Percentiles rank a stretch among this genome's conserved stretches.
Evolutionary conservation across 1,140 invertebrate species (phyloP).

Genomic region (Capitella teleta): DNA sequence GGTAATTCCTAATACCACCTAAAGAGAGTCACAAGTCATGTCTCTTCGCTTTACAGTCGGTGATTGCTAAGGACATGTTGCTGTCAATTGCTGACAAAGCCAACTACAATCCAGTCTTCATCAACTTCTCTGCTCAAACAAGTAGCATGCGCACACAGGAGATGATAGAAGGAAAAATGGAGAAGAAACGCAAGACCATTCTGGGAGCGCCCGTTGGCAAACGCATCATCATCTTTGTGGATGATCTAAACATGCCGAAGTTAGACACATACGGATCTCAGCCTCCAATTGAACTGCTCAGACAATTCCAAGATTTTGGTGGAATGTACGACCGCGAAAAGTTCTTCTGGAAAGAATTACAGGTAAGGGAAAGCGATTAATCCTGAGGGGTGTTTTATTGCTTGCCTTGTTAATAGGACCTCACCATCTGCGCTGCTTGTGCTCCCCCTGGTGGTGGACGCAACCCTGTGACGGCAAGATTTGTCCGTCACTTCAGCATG

Average conservation of each 20-base stretch:
- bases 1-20: too few species aligned
- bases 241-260: conserved; percentile 48
- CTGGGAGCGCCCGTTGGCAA: conserved; percentile 37
- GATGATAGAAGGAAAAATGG: conserved; percentile 44
- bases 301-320: conserved; percentile 69
- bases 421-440: conserved; percentile 41
- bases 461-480: conserved; percentile 37
- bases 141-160: conserved; percentile 51
- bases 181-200: conserved; percentile 40
- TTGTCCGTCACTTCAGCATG: conserved; percentile 43
- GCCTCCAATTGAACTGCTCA: conserved; percentile 44
- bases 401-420: conserved; percentile 25
- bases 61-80: conserved; percentile 63
- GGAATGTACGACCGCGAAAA: conserved; percentile 77
- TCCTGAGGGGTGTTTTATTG: neutral
- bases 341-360: conserved; percentile 68
- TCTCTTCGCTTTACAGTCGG: conserved; percentile 46
- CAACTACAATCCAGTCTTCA: conserved; percentile 57
- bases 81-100: conserved; percentile 51
- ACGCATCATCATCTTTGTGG: conserved; percentile 41
- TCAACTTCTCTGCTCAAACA: conserved; percentile 83
- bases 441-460: conserved; percentile 44
- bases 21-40: too few species aligned
- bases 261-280: conserved; percentile 43
- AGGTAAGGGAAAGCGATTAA: conserved; percentile 16